Base-by-base conservation (phyloP, 2,113 vertebrate genomes). In the Tetrao urogallus region DNA sequence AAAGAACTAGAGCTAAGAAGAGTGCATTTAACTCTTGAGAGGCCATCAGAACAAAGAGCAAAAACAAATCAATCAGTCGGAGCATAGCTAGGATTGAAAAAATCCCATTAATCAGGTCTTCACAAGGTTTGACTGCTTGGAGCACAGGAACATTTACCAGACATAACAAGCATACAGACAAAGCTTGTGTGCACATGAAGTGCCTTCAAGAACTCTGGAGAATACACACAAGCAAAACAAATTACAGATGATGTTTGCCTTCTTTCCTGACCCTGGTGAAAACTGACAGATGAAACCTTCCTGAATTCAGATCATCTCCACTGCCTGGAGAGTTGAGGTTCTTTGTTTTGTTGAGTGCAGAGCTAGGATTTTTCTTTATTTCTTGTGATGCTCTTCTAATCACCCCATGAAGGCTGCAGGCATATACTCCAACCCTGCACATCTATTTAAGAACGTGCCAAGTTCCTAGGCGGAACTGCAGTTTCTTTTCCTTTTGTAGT, bases 1-100 rank as follows among this genome's bases (percentile, higher is more conserved):
- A 87, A 84, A 86, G 58, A 70, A 82, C 54, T 10, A 76, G 28
- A 63, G 64, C 71, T 82, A 77, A 74, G 50, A 93, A 88, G 6
- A 92, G 60, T 32, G 76, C 22, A 43, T 56, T 88, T 90, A 88
- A 91, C 79, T 89, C 91, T 93, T 76, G 36, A 70, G 71, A 77
- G 30, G 22, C 16, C 24, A 28, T 22, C 74, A 73, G 60, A 74
- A 18, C 6, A 75, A 60, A 45, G 0, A 30, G 54, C 54, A 90
- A 75, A 78, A 75, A 13, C 24, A 83, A 56, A 63, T 8, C 66
- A 88, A 77, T 76, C 13, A 45, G 63, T 32, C 52, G 65, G 30
- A 56, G 15, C 28, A 58, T 3, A 76, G 25, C 36, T 8, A 36
- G 32, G 19, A 60, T 4, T 61, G 89, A 85, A 88, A 52, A 85